phyloP scores from a whole-genome alignment of 2,888 invertebrate species.

The Drosophila siamana region DNA sequence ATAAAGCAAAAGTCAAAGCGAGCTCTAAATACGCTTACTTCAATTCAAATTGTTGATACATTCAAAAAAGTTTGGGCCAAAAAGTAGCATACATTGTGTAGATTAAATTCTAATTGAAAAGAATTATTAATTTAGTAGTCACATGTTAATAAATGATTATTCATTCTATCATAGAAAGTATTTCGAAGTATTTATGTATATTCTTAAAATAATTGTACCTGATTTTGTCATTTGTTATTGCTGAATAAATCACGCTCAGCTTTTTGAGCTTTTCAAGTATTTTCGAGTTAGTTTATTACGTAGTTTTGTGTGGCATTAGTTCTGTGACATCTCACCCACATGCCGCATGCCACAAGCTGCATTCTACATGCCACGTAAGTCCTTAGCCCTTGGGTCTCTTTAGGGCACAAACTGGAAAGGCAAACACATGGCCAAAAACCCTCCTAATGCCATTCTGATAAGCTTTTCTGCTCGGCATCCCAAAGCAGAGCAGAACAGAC shows the following conservation, averaged over 20 bases:
- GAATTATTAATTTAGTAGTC: too few relatives aligned
- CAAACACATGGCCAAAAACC: slow-evolving; percentile 44
- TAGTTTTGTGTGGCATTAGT: neutral
- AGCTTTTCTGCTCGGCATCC: slow-evolving; percentile 25
- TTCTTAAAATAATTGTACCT: too few relatives aligned
- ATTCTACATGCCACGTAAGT: slow-evolving; percentile 20
- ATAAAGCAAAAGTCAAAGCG: neutral
- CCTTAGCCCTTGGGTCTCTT: slow-evolving; percentile 30
- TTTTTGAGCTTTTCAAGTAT: neutral
- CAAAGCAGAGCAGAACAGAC: too few relatives aligned
- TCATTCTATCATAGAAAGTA: too few relatives aligned
- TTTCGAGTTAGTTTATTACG: neutral
- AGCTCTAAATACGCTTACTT: neutral
- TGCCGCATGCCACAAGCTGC: neutral
- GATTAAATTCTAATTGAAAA: too few relatives aligned
- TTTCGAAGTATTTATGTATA: too few relatives aligned
- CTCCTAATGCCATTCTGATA: slow-evolving; percentile 56
- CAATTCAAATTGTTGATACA: too few relatives aligned
- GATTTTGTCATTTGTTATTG: too few relatives aligned
- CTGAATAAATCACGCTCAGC: neutral
- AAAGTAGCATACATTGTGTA: too few relatives aligned
- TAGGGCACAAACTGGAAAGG: slow-evolving; percentile 21
- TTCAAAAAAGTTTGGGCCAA: too few relatives aligned
- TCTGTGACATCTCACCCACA: neutral
- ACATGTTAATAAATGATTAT: too few relatives aligned